These are phyloP conservation scores for Spialia ferax DNA, from an alignment of 2,888 invertebrate genomes.

Conservation along the genomic window DNA sequence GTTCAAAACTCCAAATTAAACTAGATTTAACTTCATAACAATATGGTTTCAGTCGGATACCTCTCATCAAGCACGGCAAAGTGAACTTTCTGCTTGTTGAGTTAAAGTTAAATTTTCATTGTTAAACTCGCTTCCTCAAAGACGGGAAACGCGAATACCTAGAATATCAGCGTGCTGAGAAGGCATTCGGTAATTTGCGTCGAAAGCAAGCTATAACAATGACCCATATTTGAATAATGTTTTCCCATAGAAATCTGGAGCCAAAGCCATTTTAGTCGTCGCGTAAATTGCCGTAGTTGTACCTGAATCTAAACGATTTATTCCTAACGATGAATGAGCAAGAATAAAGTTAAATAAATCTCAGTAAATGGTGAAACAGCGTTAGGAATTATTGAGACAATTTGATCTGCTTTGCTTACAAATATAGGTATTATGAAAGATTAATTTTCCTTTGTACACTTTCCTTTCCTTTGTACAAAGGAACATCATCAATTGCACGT, in stretches of 20 bases:
- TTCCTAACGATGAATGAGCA: too few relatives aligned
- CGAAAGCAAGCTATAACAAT: slow-evolving; percentile 53
- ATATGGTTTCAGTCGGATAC: slow-evolving; percentile 44
- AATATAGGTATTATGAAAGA: too few relatives aligned
- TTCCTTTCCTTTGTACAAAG: too few relatives aligned
- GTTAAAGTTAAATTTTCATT: slow-evolving; percentile 57
- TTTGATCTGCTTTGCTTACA: too few relatives aligned
- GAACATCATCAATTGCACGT: too few relatives aligned
- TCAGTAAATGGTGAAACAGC: neutral
- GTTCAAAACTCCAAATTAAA: slow-evolving; percentile 42
- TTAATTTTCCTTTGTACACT: too few relatives aligned
- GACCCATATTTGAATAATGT: slow-evolving; percentile 54
- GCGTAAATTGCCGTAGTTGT: slow-evolving; percentile 5
- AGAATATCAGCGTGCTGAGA: slow-evolving; percentile 59
- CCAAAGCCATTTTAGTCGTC: slow-evolving; percentile 5
- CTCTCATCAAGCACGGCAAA: slow-evolving; percentile 41
- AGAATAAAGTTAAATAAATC: neutral
- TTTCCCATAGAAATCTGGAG: slow-evolving; percentile 41
- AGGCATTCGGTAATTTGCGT: slow-evolving; percentile 63
- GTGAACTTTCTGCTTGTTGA: slow-evolving; percentile 46
- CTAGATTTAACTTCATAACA: slow-evolving; percentile 46
- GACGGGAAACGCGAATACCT: slow-evolving; percentile 53
- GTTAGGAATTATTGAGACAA: too few relatives aligned
- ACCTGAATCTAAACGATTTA: neutral
- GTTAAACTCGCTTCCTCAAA: slow-evolving; percentile 44